A percentile compares a stretch with the other conserved stretches of the same genome.
phyloP scores from a whole-genome alignment of 2,888 invertebrate genomes.

The Eretmocerus hayati region DNA sequence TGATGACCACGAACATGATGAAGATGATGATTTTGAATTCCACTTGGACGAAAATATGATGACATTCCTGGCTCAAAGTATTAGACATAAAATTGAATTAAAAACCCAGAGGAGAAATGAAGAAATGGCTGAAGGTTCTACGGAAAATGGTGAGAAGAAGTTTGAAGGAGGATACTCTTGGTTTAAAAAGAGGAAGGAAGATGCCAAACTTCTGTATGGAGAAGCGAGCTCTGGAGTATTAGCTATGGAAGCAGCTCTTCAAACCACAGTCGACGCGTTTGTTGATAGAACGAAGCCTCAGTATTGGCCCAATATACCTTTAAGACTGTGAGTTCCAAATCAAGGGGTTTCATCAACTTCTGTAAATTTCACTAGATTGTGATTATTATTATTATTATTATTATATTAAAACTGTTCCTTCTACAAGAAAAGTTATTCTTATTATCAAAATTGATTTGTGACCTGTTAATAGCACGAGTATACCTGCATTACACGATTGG shows the following conservation, averaged over 20 bases:
- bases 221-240: slow-evolving; percentile 58
- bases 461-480: too few relatives aligned
- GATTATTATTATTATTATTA: too few relatives aligned
- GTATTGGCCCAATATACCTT: slow-evolving; percentile 68
- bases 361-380: too few relatives aligned
- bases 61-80: slow-evolving; percentile 56
- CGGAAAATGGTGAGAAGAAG: slow-evolving; percentile 18
- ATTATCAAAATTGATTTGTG: too few relatives aligned
- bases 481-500: too few relatives aligned
- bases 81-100: slow-evolving; percentile 50
- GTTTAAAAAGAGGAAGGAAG: slow-evolving; percentile 41
- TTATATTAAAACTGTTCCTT: too few relatives aligned
- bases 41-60: slow-evolving; percentile 60
- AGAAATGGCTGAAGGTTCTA: slow-evolving; percentile 2
- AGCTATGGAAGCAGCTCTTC: slow-evolving; percentile 66
- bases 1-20: slow-evolving; percentile 29
- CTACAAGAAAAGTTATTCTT: too few relatives aligned
- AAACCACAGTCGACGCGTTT: slow-evolving; percentile 58
- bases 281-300: slow-evolving; percentile 56
- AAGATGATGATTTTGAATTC: slow-evolving; percentile 47
- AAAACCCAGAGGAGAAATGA: slow-evolving; percentile 30
- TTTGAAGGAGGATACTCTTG: slow-evolving; percentile 28
- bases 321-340: slow-evolving; percentile 49
- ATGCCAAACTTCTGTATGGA: slow-evolving; percentile 58
- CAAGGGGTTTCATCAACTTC: too few relatives aligned